Evolutionary conservation across 2,888 invertebrate species (phyloP).

Genomic region (Plutella xylostella): DNA sequence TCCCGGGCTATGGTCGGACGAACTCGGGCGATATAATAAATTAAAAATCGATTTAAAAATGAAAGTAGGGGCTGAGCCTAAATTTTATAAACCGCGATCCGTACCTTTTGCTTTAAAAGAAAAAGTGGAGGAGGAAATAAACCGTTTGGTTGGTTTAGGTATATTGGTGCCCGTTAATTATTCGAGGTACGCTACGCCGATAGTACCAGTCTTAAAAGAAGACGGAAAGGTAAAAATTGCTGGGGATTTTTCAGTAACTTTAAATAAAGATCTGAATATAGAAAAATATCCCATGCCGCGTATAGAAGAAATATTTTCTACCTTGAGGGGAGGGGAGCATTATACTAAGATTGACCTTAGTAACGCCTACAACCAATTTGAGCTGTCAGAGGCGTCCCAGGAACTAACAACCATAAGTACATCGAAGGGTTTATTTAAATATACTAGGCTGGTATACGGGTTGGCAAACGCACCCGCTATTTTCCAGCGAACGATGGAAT

Average conservation of each 20-base stretch:
- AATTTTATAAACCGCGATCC: not conserved
- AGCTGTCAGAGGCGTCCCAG: not conserved
- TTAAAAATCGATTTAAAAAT: not conserved
- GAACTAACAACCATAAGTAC: not conserved
- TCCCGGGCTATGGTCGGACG: not conserved
- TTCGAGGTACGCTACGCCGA: too few relatives aligned
- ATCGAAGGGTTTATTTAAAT: not conserved
- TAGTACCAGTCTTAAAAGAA: too few relatives aligned
- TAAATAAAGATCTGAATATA: not conserved
- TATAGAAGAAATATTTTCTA: too few relatives aligned
- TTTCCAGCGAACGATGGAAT: not conserved
- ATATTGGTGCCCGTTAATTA: not conserved
- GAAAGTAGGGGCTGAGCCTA: not conserved
- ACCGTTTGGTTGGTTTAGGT: not conserved
- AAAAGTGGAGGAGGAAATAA: too few relatives aligned
- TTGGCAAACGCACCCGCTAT: not conserved
- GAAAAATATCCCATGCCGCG: not conserved
- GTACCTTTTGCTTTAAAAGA: not conserved
- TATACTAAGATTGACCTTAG: too few relatives aligned
- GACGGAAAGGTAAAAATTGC: too few relatives aligned
- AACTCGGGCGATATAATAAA: not conserved
- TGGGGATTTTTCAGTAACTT: not conserved
- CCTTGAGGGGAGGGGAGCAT: too few relatives aligned
- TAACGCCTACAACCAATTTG: not conserved
- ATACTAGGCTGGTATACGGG: not conserved